These are phyloP conservation scores for Camponotus floridanus DNA, from an alignment of 1,140 invertebrate genomes.

Conservation along the genomic window DNA sequence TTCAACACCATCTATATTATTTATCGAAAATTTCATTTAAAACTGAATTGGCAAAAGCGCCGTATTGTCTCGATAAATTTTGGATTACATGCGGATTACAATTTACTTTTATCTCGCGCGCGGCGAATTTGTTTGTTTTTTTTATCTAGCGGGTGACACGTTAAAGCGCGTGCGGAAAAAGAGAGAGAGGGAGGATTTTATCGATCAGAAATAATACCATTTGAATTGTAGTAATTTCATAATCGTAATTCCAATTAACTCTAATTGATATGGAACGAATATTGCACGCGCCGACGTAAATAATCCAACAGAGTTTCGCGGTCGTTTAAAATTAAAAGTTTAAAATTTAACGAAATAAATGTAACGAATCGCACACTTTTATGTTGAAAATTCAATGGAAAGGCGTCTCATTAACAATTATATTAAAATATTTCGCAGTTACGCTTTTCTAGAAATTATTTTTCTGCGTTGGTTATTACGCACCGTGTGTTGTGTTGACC, in stretches of 20 bases:
- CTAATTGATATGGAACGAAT: conserved; percentile 46
- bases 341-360: conserved; percentile 38
- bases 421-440: neutral
- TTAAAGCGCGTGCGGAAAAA: neutral
- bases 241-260: conserved; percentile 32
- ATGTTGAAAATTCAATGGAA: conserved; percentile 13
- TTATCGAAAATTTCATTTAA: conserved; percentile 59
- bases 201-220: conserved; percentile 15
- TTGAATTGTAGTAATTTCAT: conserved; percentile 25
- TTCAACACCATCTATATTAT: conserved; percentile 55
- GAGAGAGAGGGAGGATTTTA: conserved; percentile 12
- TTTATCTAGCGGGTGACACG: neutral
- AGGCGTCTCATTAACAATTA: conserved; percentile 31
- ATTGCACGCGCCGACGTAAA: conserved; percentile 2
- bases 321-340: conserved; percentile 47
- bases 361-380: conserved; percentile 17
- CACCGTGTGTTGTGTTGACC: conserved; percentile 4
- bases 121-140: conserved; percentile 2
- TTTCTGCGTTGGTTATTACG: neutral
- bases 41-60: conserved; percentile 42
- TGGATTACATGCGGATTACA: conserved; percentile 48
- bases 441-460: conserved; percentile 26
- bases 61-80: conserved; percentile 60
- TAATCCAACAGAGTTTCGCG: conserved; percentile 3
- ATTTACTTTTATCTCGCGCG: conserved; percentile 35